A percentile compares a stretch with the other conserved stretches of the same genome.
Conservation (phyloP, 2,797 vertebrate genomes). For the Pterois miles region DNA sequence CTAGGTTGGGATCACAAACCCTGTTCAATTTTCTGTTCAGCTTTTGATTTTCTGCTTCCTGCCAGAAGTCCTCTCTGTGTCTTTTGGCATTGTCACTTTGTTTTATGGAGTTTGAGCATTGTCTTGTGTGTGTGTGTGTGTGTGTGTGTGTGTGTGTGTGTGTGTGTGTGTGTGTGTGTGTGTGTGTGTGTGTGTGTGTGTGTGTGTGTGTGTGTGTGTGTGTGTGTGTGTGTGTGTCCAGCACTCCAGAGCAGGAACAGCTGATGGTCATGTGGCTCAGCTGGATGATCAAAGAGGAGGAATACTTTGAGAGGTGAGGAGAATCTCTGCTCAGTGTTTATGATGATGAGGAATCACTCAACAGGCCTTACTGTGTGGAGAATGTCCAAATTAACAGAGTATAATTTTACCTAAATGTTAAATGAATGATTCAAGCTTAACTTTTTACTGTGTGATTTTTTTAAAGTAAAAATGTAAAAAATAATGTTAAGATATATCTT, state of each 20-base stretch:
- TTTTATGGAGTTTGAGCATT: not conserved
- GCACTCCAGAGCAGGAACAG: constrained; percentile 97
- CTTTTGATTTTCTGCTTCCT: constrained; percentile 10
- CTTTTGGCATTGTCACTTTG: constrained; percentile 2
- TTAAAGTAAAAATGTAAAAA: too few species aligned
- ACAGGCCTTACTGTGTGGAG: not conserved
- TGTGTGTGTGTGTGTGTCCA: constrained; percentile 55
- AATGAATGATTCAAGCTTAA: too few species aligned
- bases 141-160: constrained; percentile 22
- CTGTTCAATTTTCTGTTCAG: not conserved
- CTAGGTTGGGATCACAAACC: not conserved
- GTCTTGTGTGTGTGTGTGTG: not conserved
- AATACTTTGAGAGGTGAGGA: constrained; percentile 97
- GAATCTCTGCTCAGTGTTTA: not conserved
- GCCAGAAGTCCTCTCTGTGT: constrained; percentile 9
- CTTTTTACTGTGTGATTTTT: too few species aligned
- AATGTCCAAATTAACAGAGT: too few species aligned
- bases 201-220: constrained; percentile 10
- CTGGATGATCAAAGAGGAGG: constrained; percentile 99
- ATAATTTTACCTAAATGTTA: too few species aligned
- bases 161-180: constrained; percentile 7
- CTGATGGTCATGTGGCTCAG: constrained; percentile 99
- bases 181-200: constrained; percentile 1
- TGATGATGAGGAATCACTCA: not conserved
- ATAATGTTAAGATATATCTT: too few species aligned